These are phyloP conservation scores for Pterocles gutturalis DNA, from an alignment of 2,113 vertebrate species.

Conservation along the genomic window DNA sequence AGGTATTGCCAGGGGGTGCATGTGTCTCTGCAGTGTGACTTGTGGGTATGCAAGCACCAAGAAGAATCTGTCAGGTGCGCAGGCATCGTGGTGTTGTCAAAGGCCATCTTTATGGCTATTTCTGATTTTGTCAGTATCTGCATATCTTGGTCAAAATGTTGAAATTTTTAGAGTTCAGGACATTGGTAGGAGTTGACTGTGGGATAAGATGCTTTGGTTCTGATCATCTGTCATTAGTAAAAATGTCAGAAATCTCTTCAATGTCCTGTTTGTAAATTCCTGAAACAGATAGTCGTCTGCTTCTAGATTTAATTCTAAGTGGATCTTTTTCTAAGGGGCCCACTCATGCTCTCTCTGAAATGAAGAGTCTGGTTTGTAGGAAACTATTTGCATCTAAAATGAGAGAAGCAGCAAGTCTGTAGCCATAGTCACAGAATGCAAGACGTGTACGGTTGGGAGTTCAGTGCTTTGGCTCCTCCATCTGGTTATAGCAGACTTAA, in stretches of 20 bases:
- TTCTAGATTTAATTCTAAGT: background rate
- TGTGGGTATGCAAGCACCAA: background rate
- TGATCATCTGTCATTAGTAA: background rate
- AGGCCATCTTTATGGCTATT: background rate
- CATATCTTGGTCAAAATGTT: background rate
- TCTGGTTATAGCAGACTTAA: slow-evolving; percentile 27
- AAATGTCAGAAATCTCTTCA: background rate
- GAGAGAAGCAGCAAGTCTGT: background rate
- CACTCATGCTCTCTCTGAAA: background rate
- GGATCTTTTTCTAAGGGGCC: background rate
- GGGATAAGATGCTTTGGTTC: background rate
- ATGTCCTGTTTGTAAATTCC: background rate
- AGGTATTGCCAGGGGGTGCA: background rate
- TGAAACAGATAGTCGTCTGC: background rate
- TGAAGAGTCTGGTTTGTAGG: background rate
- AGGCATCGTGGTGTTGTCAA: background rate
- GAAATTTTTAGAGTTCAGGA: background rate
- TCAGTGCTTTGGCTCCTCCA: slow-evolving; percentile 57
- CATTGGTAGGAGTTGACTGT: background rate
- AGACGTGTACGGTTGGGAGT: background rate
- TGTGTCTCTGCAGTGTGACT: background rate
- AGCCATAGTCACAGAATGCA: background rate
- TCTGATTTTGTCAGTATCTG: background rate
- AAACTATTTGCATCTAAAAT: background rate
- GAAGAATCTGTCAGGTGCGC: background rate